phyloP scores from a whole-genome alignment of 2,797 vertebrate species.

The Sylvilagus floridanus region DNA sequence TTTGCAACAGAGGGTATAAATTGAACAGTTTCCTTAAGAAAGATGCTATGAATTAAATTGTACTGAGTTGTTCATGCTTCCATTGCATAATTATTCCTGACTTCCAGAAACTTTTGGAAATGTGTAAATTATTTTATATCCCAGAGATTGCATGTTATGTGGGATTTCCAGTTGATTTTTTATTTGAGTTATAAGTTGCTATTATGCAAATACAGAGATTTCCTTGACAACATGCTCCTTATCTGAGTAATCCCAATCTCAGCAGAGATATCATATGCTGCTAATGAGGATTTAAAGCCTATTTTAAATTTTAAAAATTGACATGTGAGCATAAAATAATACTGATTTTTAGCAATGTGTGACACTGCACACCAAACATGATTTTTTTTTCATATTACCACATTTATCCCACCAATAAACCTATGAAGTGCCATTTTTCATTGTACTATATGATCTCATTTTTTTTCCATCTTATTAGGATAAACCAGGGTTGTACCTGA shows the following conservation, averaged over 20 bases:
- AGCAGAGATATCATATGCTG: neutral
- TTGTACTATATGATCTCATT: neutral
- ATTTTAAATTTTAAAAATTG: neutral
- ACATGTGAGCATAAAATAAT: neutral
- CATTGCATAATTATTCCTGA: neutral
- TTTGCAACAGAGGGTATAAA: neutral
- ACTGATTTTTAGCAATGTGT: neutral
- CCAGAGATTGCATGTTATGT: neutral
- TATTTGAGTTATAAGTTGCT: neutral
- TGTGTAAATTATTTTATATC: neutral
- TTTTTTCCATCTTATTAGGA: neutral
- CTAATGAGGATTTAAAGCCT: neutral
- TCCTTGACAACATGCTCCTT: neutral
- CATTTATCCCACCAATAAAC: neutral
- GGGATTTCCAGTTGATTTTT: neutral
- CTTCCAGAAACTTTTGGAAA: neutral
- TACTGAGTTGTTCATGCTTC: neutral
- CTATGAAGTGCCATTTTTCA: neutral
- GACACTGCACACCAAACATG: too few relatives aligned
- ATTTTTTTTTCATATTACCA: neutral
- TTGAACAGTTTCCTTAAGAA: neutral
- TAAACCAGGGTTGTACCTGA: neutral
- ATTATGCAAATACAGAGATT: neutral
- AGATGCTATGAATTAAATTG: neutral
- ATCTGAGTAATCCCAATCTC: neutral